A percentile compares a stretch with the other conserved stretches of the same genome.
phyloP scores from a whole-genome alignment of 1,140 invertebrate genomes.

The Cryptotermes secundus region DNA sequence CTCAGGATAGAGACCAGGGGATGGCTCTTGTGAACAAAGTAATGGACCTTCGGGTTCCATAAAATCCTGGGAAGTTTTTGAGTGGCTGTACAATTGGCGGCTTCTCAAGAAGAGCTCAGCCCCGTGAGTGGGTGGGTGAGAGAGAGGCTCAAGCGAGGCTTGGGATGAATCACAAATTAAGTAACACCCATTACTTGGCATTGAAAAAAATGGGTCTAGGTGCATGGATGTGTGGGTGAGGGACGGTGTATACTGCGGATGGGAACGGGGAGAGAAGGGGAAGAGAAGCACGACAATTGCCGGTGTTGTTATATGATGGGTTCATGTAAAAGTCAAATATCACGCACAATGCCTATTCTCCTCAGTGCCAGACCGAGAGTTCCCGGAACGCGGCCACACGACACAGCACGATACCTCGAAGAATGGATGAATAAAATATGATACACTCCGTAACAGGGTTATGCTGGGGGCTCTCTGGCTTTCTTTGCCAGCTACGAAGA shows the following conservation, averaged over 20 bases:
- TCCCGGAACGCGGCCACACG: neutral
- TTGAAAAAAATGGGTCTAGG: neutral
- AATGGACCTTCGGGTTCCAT: too few species aligned
- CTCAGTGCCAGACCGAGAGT: neutral
- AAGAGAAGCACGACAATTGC: slow-evolving; percentile 19
- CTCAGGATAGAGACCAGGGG: too few species aligned
- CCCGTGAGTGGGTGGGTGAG: too few species aligned
- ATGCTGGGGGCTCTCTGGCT: neutral
- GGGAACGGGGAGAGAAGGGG: slow-evolving; percentile 35
- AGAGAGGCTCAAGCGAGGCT: too few species aligned
- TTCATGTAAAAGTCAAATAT: slow-evolving; percentile 7
- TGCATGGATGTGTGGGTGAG: neutral
- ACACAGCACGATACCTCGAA: slow-evolving; percentile 3
- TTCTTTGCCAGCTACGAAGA: neutral
- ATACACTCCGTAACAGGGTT: neutral
- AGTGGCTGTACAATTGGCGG: too few species aligned
- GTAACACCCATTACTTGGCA: neutral
- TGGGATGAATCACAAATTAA: neutral
- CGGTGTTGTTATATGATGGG: slow-evolving; percentile 4
- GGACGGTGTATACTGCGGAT: slow-evolving; percentile 14
- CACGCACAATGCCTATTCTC: neutral
- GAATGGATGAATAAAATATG: slow-evolving; percentile 11
- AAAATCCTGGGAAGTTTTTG: too few species aligned
- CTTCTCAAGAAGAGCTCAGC: too few species aligned
- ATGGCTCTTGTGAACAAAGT: too few species aligned